Evolutionary conservation across 1,140 invertebrate genomes (phyloP).

Genomic region (Dolichoris vasculosae): DNA sequence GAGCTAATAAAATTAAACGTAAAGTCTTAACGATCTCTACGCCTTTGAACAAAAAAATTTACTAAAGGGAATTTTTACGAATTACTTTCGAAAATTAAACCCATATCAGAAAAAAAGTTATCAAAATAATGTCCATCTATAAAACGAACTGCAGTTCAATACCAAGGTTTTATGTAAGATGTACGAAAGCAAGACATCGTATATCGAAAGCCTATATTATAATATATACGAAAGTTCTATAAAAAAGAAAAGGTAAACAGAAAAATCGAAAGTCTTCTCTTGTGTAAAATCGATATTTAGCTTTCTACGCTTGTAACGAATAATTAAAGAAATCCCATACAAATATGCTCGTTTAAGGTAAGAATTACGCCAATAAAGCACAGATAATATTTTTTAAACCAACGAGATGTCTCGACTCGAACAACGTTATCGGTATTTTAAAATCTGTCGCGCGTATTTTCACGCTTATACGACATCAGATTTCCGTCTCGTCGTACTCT

Average conservation of each 20-base stretch:
- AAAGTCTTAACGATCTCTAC: too few species aligned
- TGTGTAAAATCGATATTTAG: not conserved
- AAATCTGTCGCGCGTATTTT: slow-evolving; percentile 20
- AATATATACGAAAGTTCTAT: too few species aligned
- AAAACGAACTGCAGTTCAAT: too few species aligned
- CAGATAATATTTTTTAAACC: not conserved
- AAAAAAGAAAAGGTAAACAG: not conserved
- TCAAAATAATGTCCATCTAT: too few species aligned
- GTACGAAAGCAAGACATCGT: too few species aligned
- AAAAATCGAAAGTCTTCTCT: not conserved
- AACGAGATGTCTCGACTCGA: not conserved
- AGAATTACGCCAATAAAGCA: not conserved
- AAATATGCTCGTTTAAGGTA: not conserved
- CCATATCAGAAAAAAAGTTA: too few species aligned
- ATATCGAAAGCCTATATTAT: too few species aligned
- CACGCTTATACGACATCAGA: slow-evolving; percentile 23
- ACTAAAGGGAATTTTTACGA: too few species aligned
- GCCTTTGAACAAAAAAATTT: too few species aligned
- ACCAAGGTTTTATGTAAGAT: too few species aligned
- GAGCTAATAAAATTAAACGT: too few species aligned
- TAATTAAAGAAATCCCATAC: not conserved
- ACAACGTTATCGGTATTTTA: not conserved
- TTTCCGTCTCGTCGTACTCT: not conserved
- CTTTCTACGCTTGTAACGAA: not conserved
- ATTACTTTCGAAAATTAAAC: too few species aligned